A percentile compares a stretch with the other conserved stretches of the same genome.
Evolutionary conservation across 2,888 invertebrate genomes (phyloP).

Genomic region (Zygaena filipendulae): DNA sequence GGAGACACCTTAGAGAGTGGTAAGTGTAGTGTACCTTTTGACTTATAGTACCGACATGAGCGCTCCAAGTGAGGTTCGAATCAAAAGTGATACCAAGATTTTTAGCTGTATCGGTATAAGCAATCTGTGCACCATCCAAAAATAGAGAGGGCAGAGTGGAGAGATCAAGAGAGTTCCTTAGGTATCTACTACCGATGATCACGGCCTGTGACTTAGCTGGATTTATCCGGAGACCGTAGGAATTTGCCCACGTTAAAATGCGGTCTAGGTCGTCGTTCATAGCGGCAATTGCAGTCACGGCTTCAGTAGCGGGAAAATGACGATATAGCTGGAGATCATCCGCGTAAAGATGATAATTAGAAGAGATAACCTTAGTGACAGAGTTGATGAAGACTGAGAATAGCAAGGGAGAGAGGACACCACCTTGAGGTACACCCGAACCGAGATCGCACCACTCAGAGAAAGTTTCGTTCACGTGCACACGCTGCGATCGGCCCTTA

Average conservation of each 20-base stretch:
- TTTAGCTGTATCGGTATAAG: not conserved
- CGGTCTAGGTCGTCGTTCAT: not conserved
- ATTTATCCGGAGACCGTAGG: not conserved
- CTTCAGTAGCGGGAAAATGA: not conserved
- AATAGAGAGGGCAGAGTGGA: not conserved
- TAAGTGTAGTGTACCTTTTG: too few species aligned
- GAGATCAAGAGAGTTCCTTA: too few species aligned
- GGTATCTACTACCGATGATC: not conserved
- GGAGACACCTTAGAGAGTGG: too few species aligned
- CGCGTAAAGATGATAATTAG: not conserved
- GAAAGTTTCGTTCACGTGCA: constrained; percentile 1
- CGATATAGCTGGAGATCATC: not conserved
- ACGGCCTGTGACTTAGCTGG: not conserved
- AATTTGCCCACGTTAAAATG: not conserved
- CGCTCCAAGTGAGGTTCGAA: not conserved
- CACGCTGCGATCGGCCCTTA: constrained; percentile 1
- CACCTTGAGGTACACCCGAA: constrained; percentile 6
- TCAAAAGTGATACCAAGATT: constrained; percentile 2
- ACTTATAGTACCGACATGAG: not conserved
- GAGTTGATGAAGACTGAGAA: constrained; percentile 1
- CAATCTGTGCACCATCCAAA: not conserved
- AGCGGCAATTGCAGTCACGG: not conserved
- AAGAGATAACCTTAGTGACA: constrained; percentile 1
- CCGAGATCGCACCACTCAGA: constrained; percentile 4
- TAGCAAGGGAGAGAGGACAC: constrained; percentile 6